A percentile compares a stretch with the other conserved stretches of the same genome.
These are phyloP conservation scores for Cyprinodon brontotheroides DNA, from an alignment of 2,113 vertebrate species.

Conservation along the genomic window DNA sequence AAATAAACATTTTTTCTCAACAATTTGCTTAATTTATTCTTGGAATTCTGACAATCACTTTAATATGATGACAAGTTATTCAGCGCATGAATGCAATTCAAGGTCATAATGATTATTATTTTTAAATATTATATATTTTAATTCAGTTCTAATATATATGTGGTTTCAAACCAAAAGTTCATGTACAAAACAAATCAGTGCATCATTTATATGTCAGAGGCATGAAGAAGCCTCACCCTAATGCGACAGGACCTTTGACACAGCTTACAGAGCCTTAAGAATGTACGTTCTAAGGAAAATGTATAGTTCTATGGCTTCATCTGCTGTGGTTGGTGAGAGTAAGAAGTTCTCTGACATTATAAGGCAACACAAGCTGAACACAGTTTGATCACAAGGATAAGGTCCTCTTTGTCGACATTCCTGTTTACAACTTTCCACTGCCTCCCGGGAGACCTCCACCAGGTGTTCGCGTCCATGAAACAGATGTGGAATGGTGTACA, in stretches of 20 bases:
- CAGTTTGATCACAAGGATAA: slow-evolving; percentile 24
- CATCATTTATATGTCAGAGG: background rate
- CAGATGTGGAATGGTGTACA: background rate
- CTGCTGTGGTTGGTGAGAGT: background rate
- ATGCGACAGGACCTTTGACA: background rate
- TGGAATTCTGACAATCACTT: too few species aligned
- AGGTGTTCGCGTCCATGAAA: slow-evolving; percentile 39
- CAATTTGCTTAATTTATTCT: background rate
- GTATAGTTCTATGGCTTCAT: background rate
- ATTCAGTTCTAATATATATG: too few species aligned
- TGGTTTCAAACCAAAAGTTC: too few species aligned
- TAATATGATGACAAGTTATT: too few species aligned
- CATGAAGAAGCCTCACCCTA: background rate
- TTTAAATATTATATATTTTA: too few species aligned
- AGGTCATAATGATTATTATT: too few species aligned
- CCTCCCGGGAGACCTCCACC: slow-evolving; percentile 25
- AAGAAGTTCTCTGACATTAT: slow-evolving; percentile 3
- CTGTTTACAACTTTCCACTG: slow-evolving; percentile 38
- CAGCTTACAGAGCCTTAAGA: too few species aligned
- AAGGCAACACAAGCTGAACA: too few species aligned
- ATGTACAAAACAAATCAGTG: background rate
- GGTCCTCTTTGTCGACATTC: slow-evolving; percentile 31
- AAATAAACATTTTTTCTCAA: background rate
- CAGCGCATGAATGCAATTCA: too few species aligned
- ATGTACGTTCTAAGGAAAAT: background rate